Evolutionary conservation across 2,888 invertebrate species (phyloP).

Genomic region (Cryptocephalus moraei): DNA sequence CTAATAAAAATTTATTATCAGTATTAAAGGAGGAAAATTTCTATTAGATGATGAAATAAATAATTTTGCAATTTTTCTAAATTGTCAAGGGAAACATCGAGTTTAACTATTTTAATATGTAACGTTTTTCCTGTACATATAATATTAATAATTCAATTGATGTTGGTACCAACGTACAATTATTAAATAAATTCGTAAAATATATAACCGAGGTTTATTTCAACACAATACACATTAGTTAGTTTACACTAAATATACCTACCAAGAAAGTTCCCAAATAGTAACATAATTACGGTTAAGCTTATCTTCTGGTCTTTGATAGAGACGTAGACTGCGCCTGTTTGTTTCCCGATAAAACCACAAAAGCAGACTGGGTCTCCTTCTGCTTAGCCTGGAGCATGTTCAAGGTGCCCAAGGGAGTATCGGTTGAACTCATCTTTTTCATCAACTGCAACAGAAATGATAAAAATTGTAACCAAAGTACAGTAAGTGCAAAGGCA

Average conservation of each 20-base stretch:
- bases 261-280: too few relatives aligned
- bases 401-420: slow-evolving; percentile 88
- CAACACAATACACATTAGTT: too few relatives aligned
- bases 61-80: slow-evolving; percentile 20
- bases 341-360: slow-evolving; percentile 86
- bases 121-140: slow-evolving; percentile 36
- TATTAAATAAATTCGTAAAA: slow-evolving; percentile 28
- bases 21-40: slow-evolving; percentile 26
- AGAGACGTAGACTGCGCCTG: slow-evolving; percentile 43
- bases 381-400: slow-evolving; percentile 94
- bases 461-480: too few relatives aligned
- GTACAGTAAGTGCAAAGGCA: too few relatives aligned
- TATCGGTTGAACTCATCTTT: slow-evolving; percentile 96
- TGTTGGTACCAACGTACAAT: slow-evolving; percentile 39
- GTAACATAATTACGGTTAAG: neutral
- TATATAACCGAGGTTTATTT: too few relatives aligned
- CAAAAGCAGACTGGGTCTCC: slow-evolving; percentile 84
- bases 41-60: slow-evolving; percentile 19
- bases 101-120: slow-evolving; percentile 38
- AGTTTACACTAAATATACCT: too few relatives aligned
- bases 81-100: slow-evolving; percentile 32
- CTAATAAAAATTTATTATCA: slow-evolving; percentile 22
- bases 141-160: slow-evolving; percentile 32
- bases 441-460: slow-evolving; percentile 65
- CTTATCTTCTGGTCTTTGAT: slow-evolving; percentile 30